phyloP scores from a whole-genome alignment of 2,113 vertebrate species.

The Nyctibius bracteatus region DNA sequence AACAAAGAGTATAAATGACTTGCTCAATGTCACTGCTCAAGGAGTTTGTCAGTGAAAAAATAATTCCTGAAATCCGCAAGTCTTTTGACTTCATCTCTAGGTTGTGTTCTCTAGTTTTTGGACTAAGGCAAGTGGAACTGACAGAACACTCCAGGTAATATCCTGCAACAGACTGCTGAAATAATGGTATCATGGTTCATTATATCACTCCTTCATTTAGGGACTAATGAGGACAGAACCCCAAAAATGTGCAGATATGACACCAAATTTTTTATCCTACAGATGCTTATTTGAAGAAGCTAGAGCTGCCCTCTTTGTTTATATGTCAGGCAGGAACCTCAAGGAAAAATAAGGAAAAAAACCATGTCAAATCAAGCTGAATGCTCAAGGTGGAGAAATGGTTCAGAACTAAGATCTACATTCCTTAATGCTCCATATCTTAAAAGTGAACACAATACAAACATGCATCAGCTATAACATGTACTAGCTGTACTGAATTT shows the following conservation, averaged over 20 bases:
- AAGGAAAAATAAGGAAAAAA: neutral
- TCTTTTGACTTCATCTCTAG: neutral
- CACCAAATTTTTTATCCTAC: neutral
- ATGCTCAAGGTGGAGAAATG: neutral
- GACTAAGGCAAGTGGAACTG: neutral
- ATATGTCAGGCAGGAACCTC: neutral
- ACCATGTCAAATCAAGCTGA: neutral
- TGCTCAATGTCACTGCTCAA: neutral
- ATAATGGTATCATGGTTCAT: neutral
- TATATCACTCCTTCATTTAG: neutral
- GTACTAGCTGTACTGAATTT: neutral
- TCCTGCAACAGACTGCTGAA: neutral
- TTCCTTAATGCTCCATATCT: neutral
- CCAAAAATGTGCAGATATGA: neutral
- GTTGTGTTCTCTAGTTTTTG: neutral
- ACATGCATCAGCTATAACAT: neutral
- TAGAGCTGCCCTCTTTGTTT: neutral
- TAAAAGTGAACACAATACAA: neutral
- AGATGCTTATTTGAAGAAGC: neutral
- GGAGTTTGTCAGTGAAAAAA: neutral
- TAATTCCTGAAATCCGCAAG: neutral
- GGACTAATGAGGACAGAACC: neutral
- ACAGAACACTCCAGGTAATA: neutral
- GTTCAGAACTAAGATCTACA: neutral
- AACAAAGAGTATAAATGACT: neutral